Evolutionary conservation across 2,113 vertebrate species (phyloP).

Genomic region (Xiphophorus couchianus): DNA sequence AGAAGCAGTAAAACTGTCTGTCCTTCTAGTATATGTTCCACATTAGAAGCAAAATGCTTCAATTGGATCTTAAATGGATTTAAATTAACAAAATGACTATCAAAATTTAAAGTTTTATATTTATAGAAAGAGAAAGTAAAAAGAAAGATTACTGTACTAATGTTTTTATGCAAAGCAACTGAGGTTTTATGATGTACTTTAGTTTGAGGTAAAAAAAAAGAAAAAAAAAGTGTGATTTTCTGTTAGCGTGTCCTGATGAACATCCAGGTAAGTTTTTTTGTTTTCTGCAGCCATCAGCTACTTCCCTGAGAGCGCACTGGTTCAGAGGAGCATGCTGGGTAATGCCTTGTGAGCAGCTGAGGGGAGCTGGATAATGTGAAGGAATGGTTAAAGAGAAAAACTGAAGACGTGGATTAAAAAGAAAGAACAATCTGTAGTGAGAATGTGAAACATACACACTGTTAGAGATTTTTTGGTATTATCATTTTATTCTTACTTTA

Average conservation of each 20-base stretch:
- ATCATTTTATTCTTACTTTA: too few relatives aligned
- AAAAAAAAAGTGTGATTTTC: neutral
- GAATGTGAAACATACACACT: too few relatives aligned
- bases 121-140: neutral
- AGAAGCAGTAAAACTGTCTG: neutral
- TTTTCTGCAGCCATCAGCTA: neutral
- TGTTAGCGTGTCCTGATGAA: neutral
- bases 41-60: neutral
- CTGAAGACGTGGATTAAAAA: neutral
- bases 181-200: neutral
- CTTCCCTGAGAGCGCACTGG: neutral
- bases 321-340: slow-evolving; percentile 61
- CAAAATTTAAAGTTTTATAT: too few relatives aligned
- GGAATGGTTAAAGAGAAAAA: slow-evolving; percentile 68
- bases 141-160: neutral
- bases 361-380: slow-evolving; percentile 79
- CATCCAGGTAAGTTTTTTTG: neutral
- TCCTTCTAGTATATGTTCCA: neutral
- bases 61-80: neutral
- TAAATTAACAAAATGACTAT: neutral
- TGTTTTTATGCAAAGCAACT: neutral
- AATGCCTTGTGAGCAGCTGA: slow-evolving; percentile 72
- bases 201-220: neutral
- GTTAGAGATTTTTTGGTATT: too few relatives aligned
- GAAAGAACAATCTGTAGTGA: neutral